Conservation (phyloP, 2,888 invertebrate species). For the Agrochola lychnidis region DNA sequence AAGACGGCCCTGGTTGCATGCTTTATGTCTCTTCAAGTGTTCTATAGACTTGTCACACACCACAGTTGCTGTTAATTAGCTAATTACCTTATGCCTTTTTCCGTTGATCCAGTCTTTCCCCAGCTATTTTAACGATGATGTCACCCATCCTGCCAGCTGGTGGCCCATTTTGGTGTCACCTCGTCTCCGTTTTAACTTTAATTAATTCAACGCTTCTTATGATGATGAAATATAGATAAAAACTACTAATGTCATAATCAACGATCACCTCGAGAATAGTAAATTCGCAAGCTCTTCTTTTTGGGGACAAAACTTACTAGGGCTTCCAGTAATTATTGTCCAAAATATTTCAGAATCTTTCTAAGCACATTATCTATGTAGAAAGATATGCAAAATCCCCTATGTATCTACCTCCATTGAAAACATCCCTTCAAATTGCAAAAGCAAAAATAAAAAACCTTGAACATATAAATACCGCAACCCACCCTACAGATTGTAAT, state of each 20-base stretch:
- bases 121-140: background rate
- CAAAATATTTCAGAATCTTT: background rate
- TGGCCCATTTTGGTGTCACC: background rate
- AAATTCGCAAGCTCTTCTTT: background rate
- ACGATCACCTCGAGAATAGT: background rate
- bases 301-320: background rate
- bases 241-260: background rate
- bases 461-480: conserved; percentile 78
- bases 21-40: background rate
- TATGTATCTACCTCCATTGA: conserved; percentile 50
- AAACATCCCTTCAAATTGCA: conserved; percentile 60
- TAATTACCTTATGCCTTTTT: background rate
- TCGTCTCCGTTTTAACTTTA: background rate
- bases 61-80: background rate
- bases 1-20: background rate
- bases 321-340: background rate
- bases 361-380: conserved; percentile 6
- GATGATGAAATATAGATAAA: background rate
- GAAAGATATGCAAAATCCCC: background rate
- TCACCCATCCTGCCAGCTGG: background rate
- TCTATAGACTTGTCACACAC: background rate
- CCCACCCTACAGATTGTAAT: conserved; percentile 81
- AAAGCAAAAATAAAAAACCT: conserved; percentile 67
- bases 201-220: background rate
- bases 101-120: too few species aligned